phyloP scores from a whole-genome alignment of 2,797 vertebrate species.

The Acanthurus lineatus region DNA sequence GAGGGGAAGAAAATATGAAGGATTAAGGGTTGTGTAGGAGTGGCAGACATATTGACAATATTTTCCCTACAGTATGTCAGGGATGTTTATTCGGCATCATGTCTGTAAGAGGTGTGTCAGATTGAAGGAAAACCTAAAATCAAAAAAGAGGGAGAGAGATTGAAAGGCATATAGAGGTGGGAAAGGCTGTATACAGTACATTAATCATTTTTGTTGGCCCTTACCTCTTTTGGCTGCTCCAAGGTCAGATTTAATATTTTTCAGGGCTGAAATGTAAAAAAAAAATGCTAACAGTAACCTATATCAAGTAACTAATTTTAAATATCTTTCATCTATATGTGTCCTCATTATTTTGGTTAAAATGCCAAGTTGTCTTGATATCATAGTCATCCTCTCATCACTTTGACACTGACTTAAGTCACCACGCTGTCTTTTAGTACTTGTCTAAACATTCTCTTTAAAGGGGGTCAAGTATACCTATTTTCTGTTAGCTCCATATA shows the following conservation, averaged over 20 bases:
- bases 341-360: slow-evolving; percentile 3
- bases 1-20: slow-evolving; percentile 28
- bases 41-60: slow-evolving; percentile 44
- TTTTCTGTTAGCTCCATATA: too few relatives aligned
- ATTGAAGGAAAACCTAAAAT: slow-evolving; percentile 26
- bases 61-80: slow-evolving; percentile 48
- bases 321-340: background rate
- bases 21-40: slow-evolving; percentile 52
- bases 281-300: background rate
- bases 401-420: slow-evolving; percentile 29
- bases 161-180: background rate
- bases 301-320: background rate
- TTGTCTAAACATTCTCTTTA: slow-evolving; percentile 27
- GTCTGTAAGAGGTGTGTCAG: slow-evolving; percentile 27
- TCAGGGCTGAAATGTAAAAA: slow-evolving; percentile 6
- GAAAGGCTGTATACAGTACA: background rate
- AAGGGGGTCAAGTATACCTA: too few relatives aligned
- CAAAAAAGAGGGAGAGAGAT: slow-evolving; percentile 1
- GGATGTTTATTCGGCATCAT: slow-evolving; percentile 54
- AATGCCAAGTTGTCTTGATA: slow-evolving; percentile 31
- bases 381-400: slow-evolving; percentile 20
- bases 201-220: background rate
- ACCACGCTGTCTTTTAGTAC: background rate
- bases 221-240: background rate
- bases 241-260: background rate